Percentiles rank a stretch among this genome's conserved stretches.
Conservation (phyloP, 2,888 invertebrate species). For the Neocrepidodera transversa region DNA sequence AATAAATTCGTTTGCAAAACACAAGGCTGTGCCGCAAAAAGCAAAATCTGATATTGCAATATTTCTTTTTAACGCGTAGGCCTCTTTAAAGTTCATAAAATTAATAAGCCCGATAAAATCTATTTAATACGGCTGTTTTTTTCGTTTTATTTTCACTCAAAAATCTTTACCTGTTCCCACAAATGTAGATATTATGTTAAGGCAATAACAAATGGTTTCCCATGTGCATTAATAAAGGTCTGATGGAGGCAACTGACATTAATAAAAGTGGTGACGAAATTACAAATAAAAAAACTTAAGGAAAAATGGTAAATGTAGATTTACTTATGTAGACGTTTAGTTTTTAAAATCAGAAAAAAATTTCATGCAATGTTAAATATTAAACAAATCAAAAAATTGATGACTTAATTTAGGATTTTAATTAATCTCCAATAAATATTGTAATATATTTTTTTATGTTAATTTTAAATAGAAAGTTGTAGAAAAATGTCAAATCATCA, state of each 20-base stretch:
- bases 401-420: no score
- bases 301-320: no score
- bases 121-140: conserved; percentile 31
- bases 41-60: conserved; percentile 44
- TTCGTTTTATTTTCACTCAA: conserved; percentile 28
- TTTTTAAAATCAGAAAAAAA: no score
- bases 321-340: no score
- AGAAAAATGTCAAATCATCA: no score
- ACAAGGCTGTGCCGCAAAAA: conserved; percentile 40
- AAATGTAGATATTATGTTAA: conserved; percentile 39
- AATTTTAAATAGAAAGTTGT: no score
- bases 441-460: no score
- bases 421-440: no score
- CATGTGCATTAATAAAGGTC: conserved; percentile 29
- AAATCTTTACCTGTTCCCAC: conserved; percentile 31
- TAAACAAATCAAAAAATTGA: no score
- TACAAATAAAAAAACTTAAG: not conserved
- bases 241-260: not conserved
- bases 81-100: conserved; percentile 40
- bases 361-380: no score
- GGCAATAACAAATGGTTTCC: conserved; percentile 24
- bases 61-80: conserved; percentile 43
- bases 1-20: conserved; percentile 39
- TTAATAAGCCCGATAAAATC: conserved; percentile 43
- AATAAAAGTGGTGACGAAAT: not conserved